Evolutionary conservation across 1,140 invertebrate genomes (phyloP), one percentile per base, ranked within the genome.

Genomic region (Bombus polaris): DNA sequence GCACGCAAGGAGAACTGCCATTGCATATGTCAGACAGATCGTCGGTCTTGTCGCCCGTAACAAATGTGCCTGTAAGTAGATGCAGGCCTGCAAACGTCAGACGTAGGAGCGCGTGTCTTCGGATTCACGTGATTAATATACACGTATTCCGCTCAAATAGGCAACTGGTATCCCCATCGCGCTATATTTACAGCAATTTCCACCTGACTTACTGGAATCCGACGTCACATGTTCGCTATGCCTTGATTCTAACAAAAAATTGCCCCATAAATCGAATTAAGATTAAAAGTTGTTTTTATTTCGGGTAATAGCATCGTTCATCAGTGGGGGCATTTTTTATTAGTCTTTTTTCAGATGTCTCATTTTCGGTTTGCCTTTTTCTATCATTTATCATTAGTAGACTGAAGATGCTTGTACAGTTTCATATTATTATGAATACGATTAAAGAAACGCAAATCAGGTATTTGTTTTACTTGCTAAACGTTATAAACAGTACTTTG

Each of bases 51-150:
- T 87, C 84, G 80, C 28, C 57, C 71, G 84, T 89, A 89, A 84
- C 72, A 87, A 89, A 89, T 86, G 84, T 70, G 84, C 44, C 28
- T 18, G n/a, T 86, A 81, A 89, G 84, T 80, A 87, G 85, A 88
- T 83, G 75, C 75, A 89, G 75, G 77, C 72, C 75, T 81, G 80
- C 76, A 82, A 83, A 87, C 81, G 81, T 88, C 72, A 89, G 85
- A 78, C 87, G 42, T 75, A 12, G 62, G n/a, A 65, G 32, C 75
- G 65, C 44, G 62, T 88, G 79, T 74, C 62, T 88, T 88, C 74
- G 65, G 75, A 78, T 84, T 83, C 62, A 15, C 68, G 62, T 77
- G 85, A 89, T 77, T 76, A 89, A 87, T 85, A 82, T 65, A 79
- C 57, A 78, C 74, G 73, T 65, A 71, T 84, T 39, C 47, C 37